Percentiles rank a stretch among this genome's conserved stretches.
These are phyloP conservation scores for Hyposoter didymator DNA, from an alignment of 2,888 invertebrate species.

Conservation along the genomic window DNA sequence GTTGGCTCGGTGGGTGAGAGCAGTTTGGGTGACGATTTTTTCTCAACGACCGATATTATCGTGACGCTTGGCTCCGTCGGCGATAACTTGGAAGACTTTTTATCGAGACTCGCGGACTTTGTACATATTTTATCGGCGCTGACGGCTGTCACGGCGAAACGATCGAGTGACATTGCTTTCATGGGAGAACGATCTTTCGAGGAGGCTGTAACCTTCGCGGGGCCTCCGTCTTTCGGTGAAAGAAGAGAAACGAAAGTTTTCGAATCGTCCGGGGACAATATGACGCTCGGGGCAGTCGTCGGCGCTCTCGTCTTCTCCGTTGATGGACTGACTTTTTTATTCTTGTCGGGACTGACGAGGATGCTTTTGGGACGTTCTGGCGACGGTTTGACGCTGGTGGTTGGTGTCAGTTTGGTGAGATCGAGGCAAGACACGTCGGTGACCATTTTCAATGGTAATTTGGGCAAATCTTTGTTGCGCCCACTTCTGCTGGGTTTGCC, in stretches of 20 bases:
- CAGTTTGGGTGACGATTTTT: slow-evolving; percentile 75
- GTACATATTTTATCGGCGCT: slow-evolving; percentile 67
- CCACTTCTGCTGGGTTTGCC: slow-evolving; percentile 74
- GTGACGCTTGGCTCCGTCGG: slow-evolving; percentile 78
- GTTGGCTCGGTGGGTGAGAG: slow-evolving; percentile 78
- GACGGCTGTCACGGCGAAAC: slow-evolving; percentile 65
- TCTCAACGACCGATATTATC: slow-evolving; percentile 76
- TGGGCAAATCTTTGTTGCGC: slow-evolving; percentile 77
- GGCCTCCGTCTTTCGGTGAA: slow-evolving; percentile 77
- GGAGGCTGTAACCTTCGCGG: slow-evolving; percentile 72
- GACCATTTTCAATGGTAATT: slow-evolving; percentile 78
- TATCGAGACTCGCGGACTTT: slow-evolving; percentile 78
- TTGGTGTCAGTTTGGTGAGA: slow-evolving; percentile 75
- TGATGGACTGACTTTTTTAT: slow-evolving; percentile 67
- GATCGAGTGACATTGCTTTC: slow-evolving; percentile 78
- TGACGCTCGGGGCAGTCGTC: slow-evolving; percentile 76
- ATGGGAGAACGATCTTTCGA: slow-evolving; percentile 71
- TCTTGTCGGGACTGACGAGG: slow-evolving; percentile 75
- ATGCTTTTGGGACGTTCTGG: slow-evolving; percentile 84
- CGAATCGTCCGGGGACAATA: slow-evolving; percentile 78
- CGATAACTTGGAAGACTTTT: slow-evolving; percentile 76
- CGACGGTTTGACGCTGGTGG: slow-evolving; percentile 70
- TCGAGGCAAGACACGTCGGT: slow-evolving; percentile 79
- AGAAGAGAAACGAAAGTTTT: slow-evolving; percentile 71
- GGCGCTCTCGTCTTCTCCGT: slow-evolving; percentile 75